Evolutionary conservation across 2,888 invertebrate genomes (phyloP).

Genomic region (Chelonus formosanus): DNA sequence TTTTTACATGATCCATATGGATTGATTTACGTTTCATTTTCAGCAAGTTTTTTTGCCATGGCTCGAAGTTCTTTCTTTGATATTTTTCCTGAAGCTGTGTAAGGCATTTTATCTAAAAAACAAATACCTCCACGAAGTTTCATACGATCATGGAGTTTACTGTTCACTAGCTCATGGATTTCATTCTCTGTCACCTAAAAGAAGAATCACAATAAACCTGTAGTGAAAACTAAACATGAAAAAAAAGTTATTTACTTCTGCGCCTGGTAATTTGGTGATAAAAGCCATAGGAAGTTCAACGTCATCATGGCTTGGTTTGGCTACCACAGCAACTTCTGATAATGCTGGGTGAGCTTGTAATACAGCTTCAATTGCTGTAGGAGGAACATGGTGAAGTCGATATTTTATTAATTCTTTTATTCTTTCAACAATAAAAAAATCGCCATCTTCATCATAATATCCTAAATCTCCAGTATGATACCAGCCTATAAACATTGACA

Average conservation of each 20-base stretch:
- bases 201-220: not conserved
- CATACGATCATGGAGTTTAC: conserved; percentile 45
- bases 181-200: conserved; percentile 53
- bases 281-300: conserved; percentile 56
- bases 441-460: conserved; percentile 52
- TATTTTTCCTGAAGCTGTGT: conserved; percentile 47
- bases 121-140: conserved; percentile 52
- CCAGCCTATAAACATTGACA: conserved; percentile 48
- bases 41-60: conserved; percentile 39
- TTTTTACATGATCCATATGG: no score
- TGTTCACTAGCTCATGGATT: conserved; percentile 45
- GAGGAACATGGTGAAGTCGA: conserved; percentile 53
- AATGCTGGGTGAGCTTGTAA: conserved; percentile 51
- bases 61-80: conserved; percentile 45
- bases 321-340: conserved; percentile 53
- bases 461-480: conserved; percentile 58
- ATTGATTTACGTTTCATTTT: no score
- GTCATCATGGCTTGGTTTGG: conserved; percentile 49
- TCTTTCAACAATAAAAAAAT: conserved; percentile 55
- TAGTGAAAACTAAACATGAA: not conserved
- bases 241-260: conserved; percentile 42
- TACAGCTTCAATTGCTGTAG: conserved; percentile 52
- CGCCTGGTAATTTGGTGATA: conserved; percentile 41
- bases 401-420: conserved; percentile 58
- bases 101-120: conserved; percentile 52